A percentile compares a stretch with the other conserved stretches of the same genome.
These are phyloP conservation scores for Aurelia sp. DNA, from an alignment of 30 jellyfish, hydroid and myxozoan species.

Conservation along the genomic window DNA sequence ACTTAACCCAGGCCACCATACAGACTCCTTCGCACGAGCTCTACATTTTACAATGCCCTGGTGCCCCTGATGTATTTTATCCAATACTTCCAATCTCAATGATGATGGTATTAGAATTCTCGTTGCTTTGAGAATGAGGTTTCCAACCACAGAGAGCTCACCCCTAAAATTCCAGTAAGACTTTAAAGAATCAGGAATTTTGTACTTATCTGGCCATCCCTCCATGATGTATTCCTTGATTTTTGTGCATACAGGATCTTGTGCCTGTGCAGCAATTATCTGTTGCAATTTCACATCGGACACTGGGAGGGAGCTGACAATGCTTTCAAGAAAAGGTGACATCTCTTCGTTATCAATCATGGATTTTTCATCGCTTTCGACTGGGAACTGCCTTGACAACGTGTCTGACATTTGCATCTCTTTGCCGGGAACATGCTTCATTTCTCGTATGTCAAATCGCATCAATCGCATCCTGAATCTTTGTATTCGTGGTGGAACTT, in stretches of 20 bases:
- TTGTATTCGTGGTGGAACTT: constrained; percentile 10
- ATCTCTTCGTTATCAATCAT: not conserved
- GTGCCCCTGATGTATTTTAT: constrained; percentile 31
- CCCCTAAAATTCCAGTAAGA: not conserved
- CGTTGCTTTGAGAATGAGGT: constrained; percentile 17
- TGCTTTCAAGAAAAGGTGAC: constrained; percentile 27
- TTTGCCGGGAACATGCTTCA: not conserved
- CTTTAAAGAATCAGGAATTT: constrained; percentile 20
- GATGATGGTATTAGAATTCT: constrained; percentile 35
- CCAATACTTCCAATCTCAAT: constrained; percentile 21
- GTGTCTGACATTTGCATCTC: too few relatives aligned
- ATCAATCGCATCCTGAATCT: constrained; percentile 33
- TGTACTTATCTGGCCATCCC: constrained; percentile 38
- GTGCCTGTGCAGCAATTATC: constrained; percentile 17
- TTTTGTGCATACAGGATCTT: constrained; percentile 25
- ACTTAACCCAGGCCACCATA: not conserved
- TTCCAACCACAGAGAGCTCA: constrained; percentile 28
- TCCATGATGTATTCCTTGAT: constrained; percentile 1
- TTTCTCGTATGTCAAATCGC: constrained; percentile 20
- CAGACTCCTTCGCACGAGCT: constrained; percentile 36
- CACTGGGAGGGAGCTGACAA: constrained; percentile 17
- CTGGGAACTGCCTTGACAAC: too few relatives aligned
- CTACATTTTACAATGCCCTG: constrained; percentile 43
- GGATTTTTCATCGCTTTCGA: too few relatives aligned
- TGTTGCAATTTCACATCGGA: constrained; percentile 11